Percentiles rank a stretch among this genome's conserved stretches.
Conservation (phyloP, 92 coral and sea anemone genomes). For the Epizoanthus fatuus region DNA sequence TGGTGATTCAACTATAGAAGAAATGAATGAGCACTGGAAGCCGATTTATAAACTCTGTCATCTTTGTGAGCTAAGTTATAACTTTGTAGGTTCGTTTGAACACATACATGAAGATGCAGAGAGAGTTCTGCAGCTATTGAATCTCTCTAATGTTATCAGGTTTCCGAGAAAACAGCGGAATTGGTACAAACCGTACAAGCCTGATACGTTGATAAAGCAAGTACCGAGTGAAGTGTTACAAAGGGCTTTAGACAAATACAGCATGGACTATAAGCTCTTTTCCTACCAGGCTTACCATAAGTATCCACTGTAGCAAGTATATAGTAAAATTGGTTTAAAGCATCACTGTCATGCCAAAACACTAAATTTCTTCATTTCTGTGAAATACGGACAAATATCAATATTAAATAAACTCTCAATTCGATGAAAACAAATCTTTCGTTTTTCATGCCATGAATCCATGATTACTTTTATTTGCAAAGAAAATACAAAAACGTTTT, state of each 20-base stretch:
- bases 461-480: too few relatives aligned
- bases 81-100: conserved; percentile 60
- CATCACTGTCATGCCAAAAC: too few relatives aligned
- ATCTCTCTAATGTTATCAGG: neutral
- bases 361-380: too few relatives aligned
- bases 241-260: conserved; percentile 11
- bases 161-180: conserved; percentile 47
- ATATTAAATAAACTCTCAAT: too few relatives aligned
- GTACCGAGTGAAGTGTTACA: neutral
- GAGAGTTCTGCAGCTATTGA: conserved; percentile 5
- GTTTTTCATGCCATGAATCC: too few relatives aligned
- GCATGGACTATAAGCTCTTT: too few relatives aligned
- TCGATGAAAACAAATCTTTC: too few relatives aligned
- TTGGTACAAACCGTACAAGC: conserved; percentile 16
- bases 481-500: neutral
- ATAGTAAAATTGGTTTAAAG: too few relatives aligned
- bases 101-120: conserved; percentile 29
- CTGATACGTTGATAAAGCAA: neutral
- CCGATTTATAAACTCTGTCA: conserved; percentile 60
- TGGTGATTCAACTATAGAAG: conserved; percentile 2
- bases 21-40: conserved; percentile 65
- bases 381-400: too few relatives aligned
- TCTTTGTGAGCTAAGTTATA: conserved; percentile 43
- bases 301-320: too few relatives aligned
- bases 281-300: too few relatives aligned